Conservation (phyloP, 2,113 vertebrate genomes). For the Sylvia atricapilla region DNA sequence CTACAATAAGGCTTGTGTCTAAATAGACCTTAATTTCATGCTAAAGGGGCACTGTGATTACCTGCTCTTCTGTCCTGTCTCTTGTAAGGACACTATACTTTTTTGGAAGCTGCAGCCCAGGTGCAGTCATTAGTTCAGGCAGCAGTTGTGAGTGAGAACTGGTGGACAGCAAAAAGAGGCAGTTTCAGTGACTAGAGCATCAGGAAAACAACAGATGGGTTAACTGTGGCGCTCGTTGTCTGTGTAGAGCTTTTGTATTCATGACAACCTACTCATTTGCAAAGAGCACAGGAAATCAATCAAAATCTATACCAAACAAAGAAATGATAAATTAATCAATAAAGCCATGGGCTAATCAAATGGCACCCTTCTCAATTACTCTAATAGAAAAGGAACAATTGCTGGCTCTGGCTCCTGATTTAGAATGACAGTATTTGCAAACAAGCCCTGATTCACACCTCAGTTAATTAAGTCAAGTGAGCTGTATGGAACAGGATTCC, state of each 20-base stretch:
- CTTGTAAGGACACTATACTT: neutral
- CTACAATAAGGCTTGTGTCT: neutral
- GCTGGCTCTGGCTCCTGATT: neutral
- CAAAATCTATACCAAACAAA: constrained; percentile 43
- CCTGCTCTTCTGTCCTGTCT: neutral
- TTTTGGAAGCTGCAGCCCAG: neutral
- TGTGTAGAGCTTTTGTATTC: neutral
- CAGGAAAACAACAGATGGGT: neutral
- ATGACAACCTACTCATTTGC: constrained; percentile 1
- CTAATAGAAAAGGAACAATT: constrained; percentile 2
- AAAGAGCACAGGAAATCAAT: constrained; percentile 35
- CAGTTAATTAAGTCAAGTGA: constrained; percentile 22
- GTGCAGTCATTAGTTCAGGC: neutral
- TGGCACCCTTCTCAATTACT: neutral
- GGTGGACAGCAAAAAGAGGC: neutral
- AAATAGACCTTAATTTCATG: neutral
- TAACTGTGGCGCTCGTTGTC: neutral
- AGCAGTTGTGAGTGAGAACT: neutral
- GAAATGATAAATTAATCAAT: constrained; percentile 58
- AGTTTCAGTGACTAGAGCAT: neutral
- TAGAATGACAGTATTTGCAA: constrained; percentile 4
- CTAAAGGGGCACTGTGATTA: neutral
- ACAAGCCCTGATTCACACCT: neutral
- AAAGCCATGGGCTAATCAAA: constrained; percentile 25
- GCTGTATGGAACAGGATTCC: neutral